phyloP scores from a whole-genome alignment of 1,140 invertebrate genomes.

The Drosophila carrolli region DNA sequence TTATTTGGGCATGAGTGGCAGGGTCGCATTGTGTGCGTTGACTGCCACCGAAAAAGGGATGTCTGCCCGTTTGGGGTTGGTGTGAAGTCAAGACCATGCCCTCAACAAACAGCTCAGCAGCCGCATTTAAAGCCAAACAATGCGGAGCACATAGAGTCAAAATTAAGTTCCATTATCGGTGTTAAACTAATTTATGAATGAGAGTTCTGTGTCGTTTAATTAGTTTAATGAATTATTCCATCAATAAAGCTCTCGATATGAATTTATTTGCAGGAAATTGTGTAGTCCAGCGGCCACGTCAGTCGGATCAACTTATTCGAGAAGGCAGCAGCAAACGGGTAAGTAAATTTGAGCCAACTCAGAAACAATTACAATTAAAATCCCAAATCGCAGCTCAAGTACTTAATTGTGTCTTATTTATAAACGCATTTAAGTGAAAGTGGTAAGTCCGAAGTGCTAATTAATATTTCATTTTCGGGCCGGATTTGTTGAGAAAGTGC shows the following conservation, averaged over 20 bases:
- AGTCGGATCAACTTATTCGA: slow-evolving; percentile 89
- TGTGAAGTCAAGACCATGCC: slow-evolving; percentile 8
- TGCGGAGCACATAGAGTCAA: neutral
- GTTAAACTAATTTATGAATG: slow-evolving; percentile 25
- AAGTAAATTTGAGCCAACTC: slow-evolving; percentile 75
- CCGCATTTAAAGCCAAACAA: slow-evolving; percentile 25
- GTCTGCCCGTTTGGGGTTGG: neutral
- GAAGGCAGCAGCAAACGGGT: slow-evolving; percentile 91
- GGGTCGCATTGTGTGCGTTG: slow-evolving; percentile 30
- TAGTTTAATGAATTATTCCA: slow-evolving; percentile 14
- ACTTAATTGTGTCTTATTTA: slow-evolving; percentile 4
- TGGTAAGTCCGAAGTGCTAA: slow-evolving; percentile 14
- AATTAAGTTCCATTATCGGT: slow-evolving; percentile 35
- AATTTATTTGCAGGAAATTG: slow-evolving; percentile 88
- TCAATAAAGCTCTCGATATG: slow-evolving; percentile 11
- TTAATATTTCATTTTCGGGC: slow-evolving; percentile 12
- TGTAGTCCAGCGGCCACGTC: slow-evolving; percentile 91
- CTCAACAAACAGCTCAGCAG: neutral
- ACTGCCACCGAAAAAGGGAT: slow-evolving; percentile 17
- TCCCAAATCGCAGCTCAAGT: neutral
- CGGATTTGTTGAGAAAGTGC: slow-evolving; percentile 42
- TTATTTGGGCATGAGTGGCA: slow-evolving; percentile 44
- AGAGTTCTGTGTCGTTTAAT: neutral
- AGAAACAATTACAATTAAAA: neutral
- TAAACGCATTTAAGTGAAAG: slow-evolving; percentile 5